Evolutionary conservation across 2,888 invertebrate genomes (phyloP).

Genomic region (Eretmocerus hayati): DNA sequence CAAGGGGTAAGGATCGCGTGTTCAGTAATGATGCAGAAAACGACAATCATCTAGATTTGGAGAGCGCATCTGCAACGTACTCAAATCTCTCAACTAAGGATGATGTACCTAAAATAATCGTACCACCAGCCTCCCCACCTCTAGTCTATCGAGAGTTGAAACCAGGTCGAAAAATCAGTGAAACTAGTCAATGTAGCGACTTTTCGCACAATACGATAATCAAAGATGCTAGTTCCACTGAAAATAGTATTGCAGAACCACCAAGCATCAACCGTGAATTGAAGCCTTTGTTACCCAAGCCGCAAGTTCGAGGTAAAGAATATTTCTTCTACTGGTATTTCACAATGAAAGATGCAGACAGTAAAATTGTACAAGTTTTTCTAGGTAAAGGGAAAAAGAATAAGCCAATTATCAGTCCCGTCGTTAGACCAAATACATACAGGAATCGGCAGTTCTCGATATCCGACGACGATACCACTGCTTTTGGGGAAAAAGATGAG

Average conservation of each 20-base stretch:
- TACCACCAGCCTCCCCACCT: constrained; percentile 50
- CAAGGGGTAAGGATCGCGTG: constrained; percentile 50
- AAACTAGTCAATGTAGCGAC: constrained; percentile 45
- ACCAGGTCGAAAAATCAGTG: constrained; percentile 49
- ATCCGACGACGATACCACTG: constrained; percentile 47
- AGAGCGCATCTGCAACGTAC: constrained; percentile 41
- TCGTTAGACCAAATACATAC: constrained; percentile 41
- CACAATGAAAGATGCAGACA: too few species aligned
- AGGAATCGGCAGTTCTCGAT: constrained; percentile 39
- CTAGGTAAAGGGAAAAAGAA: constrained; percentile 42
- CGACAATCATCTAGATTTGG: constrained; percentile 33
- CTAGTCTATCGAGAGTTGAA: constrained; percentile 55
- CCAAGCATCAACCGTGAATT: constrained; percentile 77
- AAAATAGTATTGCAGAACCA: constrained; percentile 50
- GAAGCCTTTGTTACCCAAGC: constrained; percentile 16
- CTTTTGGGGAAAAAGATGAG: constrained; percentile 46
- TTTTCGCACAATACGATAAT: constrained; percentile 37
- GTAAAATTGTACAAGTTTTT: constrained; percentile 32
- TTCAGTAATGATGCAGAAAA: constrained; percentile 54
- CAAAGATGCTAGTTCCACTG: constrained; percentile 37
- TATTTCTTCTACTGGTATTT: too few species aligned
- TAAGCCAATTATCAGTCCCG: constrained; percentile 54
- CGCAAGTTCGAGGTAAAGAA: constrained; percentile 33
- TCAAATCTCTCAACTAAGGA: constrained; percentile 56
- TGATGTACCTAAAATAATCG: constrained; percentile 59